These are phyloP conservation scores for Drepana falcataria DNA, from an alignment of 2,888 invertebrate genomes.

Conservation along the genomic window DNA sequence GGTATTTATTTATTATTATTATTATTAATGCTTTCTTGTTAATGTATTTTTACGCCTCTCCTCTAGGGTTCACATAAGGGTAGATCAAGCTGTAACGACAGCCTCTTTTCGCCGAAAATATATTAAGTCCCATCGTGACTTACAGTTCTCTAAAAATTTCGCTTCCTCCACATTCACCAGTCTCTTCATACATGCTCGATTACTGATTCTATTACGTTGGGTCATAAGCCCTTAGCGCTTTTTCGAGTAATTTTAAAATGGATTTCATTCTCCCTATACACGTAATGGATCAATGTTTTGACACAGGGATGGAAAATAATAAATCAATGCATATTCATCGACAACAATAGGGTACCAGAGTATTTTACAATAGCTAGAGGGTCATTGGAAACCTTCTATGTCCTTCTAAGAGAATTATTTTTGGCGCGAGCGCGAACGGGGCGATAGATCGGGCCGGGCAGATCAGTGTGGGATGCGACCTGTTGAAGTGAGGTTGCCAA, in stretches of 20 bases:
- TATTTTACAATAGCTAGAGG: constrained; percentile 69
- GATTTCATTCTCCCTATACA: not conserved
- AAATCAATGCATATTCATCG: constrained; percentile 29
- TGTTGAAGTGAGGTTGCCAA: constrained; percentile 71
- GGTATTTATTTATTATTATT: too few species aligned
- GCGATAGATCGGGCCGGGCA: constrained; percentile 39
- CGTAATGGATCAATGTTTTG: constrained; percentile 7
- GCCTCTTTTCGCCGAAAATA: too few species aligned
- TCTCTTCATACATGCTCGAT: too few species aligned
- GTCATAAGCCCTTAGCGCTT: not conserved
- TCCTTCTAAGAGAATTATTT: constrained; percentile 71
- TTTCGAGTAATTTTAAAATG: not conserved
- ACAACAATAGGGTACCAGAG: constrained; percentile 50
- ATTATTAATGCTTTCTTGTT: too few species aligned
- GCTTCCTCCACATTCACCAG: too few species aligned
- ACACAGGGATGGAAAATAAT: constrained; percentile 38
- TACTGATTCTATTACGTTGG: too few species aligned
- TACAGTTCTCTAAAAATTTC: too few species aligned
- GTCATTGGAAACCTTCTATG: constrained; percentile 60
- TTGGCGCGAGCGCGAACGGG: constrained; percentile 71
- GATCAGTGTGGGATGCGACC: constrained; percentile 71
- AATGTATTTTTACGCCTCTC: too few species aligned
- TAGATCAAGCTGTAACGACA: too few species aligned
- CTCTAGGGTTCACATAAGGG: too few species aligned
- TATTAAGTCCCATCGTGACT: too few species aligned